Percentiles rank a stretch among this genome's conserved stretches.
phyloP scores from a whole-genome alignment of 2,888 invertebrate species.

The Atrina japonica region DNA sequence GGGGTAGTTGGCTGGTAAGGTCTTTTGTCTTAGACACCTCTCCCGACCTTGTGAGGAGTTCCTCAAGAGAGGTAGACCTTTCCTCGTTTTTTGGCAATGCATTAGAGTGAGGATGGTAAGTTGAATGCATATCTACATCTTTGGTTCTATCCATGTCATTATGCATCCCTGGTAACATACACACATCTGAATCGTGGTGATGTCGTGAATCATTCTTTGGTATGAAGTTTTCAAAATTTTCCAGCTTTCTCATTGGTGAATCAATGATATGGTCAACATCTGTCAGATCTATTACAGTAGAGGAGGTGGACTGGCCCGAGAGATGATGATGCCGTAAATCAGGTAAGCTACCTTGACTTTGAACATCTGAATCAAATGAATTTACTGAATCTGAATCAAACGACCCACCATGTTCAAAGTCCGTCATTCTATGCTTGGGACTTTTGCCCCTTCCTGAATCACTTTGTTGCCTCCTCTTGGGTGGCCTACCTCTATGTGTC shows the following conservation, averaged over 20 bases:
- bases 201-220: slow-evolving; percentile 59
- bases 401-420: slow-evolving; percentile 55
- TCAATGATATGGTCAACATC: slow-evolving; percentile 57
- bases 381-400: slow-evolving; percentile 38
- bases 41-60: slow-evolving; percentile 71
- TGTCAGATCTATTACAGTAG: slow-evolving; percentile 71
- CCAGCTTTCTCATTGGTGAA: slow-evolving; percentile 67
- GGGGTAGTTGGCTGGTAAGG: slow-evolving; percentile 46
- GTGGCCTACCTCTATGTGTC: slow-evolving; percentile 53
- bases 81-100: slow-evolving; percentile 75
- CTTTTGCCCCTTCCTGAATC: slow-evolving; percentile 73
- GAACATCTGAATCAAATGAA: slow-evolving; percentile 39
- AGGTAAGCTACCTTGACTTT: slow-evolving; percentile 16
- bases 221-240: slow-evolving; percentile 66
- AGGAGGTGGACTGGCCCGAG: slow-evolving; percentile 32
- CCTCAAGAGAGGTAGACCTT: slow-evolving; percentile 77
- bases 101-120: slow-evolving; percentile 22
- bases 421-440: slow-evolving; percentile 76
- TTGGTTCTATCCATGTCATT: slow-evolving; percentile 39
- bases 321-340: slow-evolving; percentile 14
- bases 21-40: slow-evolving; percentile 72
- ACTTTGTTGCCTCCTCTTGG: slow-evolving; percentile 72
- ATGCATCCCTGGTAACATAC: slow-evolving; percentile 44
- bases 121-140: slow-evolving; percentile 35
- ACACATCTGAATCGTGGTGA: slow-evolving; percentile 58